A percentile compares a stretch with the other conserved stretches of the same genome.
Conservation (phyloP, 2,113 vertebrate species). For the Rutilus rutilus region DNA sequence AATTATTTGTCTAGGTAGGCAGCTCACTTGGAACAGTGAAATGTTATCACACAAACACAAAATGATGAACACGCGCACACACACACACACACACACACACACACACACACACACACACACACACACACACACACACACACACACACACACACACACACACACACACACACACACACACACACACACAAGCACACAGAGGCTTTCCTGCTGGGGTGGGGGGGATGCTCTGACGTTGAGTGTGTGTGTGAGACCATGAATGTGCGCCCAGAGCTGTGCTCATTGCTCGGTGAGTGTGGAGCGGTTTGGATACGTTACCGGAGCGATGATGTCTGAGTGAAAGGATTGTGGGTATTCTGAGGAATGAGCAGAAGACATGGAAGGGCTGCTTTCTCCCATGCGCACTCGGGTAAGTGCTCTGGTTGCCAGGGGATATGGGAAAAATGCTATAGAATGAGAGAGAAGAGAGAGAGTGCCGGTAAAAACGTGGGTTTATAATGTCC, state of each 20-base stretch:
- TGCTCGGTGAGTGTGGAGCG: slow-evolving; percentile 43
- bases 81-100: slow-evolving; percentile 48
- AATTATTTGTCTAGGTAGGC: not conserved
- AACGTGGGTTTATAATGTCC: slow-evolving; percentile 20
- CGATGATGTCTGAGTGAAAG: slow-evolving; percentile 47
- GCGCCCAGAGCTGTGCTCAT: slow-evolving; percentile 31
- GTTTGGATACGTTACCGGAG: slow-evolving; percentile 52
- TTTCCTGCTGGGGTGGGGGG: slow-evolving; percentile 40
- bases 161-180: slow-evolving; percentile 48
- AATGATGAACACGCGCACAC: slow-evolving; percentile 3
- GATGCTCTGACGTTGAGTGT: slow-evolving; percentile 41
- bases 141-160: slow-evolving; percentile 33
- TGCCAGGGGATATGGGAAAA: slow-evolving; percentile 64
- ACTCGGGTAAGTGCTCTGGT: slow-evolving; percentile 76
- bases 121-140: slow-evolving; percentile 44
- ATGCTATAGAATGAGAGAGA: slow-evolving; percentile 49
- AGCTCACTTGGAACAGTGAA: not conserved
- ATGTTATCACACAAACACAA: slow-evolving; percentile 29
- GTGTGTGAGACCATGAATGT: slow-evolving; percentile 33
- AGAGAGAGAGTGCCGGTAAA: slow-evolving; percentile 14
- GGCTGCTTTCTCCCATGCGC: slow-evolving; percentile 80
- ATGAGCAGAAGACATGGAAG: slow-evolving; percentile 72
- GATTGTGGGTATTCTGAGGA: slow-evolving; percentile 49
- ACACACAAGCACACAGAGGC: slow-evolving; percentile 47
- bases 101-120: slow-evolving; percentile 40